Evolutionary conservation across 2,797 vertebrate genomes (phyloP).

Genomic region (Hephaestus fuliginosus): DNA sequence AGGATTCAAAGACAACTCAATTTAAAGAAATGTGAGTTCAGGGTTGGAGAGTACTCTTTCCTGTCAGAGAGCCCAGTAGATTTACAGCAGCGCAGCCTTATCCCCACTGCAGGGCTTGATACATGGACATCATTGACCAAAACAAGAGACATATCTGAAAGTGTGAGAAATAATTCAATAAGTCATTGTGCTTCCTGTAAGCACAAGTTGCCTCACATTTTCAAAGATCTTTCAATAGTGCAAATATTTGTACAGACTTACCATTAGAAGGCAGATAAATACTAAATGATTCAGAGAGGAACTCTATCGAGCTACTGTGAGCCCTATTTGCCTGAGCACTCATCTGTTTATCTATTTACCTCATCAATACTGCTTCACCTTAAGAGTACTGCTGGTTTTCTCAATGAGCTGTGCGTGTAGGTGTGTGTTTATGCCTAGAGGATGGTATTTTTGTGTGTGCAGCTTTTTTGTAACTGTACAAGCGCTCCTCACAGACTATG

Average conservation of each 20-base stretch:
- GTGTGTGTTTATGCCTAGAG: not conserved
- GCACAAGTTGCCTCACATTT: not conserved
- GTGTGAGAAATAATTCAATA: not conserved
- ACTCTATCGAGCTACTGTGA: conserved; percentile 25
- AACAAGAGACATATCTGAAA: not conserved
- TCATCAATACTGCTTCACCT: conserved; percentile 53
- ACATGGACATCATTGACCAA: not conserved
- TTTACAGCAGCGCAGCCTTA: not conserved
- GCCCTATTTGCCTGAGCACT: conserved; percentile 37
- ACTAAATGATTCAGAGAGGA: conserved; percentile 26
- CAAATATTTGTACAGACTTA: conserved; percentile 11
- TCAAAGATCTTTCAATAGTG: not conserved
- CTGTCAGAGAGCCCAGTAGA: not conserved
- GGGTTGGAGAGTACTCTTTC: not conserved
- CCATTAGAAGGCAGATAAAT: conserved; percentile 26
- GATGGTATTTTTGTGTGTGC: not conserved
- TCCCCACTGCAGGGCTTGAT: too few relatives aligned
- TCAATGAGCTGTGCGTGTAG: conserved; percentile 19
- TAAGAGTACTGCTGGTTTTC: conserved; percentile 33
- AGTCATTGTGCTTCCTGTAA: not conserved
- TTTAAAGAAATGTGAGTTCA: not conserved
- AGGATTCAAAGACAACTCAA: not conserved
- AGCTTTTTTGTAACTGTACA: not conserved
- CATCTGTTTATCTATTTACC: conserved; percentile 50
- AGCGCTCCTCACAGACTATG: conserved; percentile 11